These are phyloP conservation scores for Pogona vitticeps DNA, from an alignment of 2,113 vertebrate genomes.

Conservation along the genomic window DNA sequence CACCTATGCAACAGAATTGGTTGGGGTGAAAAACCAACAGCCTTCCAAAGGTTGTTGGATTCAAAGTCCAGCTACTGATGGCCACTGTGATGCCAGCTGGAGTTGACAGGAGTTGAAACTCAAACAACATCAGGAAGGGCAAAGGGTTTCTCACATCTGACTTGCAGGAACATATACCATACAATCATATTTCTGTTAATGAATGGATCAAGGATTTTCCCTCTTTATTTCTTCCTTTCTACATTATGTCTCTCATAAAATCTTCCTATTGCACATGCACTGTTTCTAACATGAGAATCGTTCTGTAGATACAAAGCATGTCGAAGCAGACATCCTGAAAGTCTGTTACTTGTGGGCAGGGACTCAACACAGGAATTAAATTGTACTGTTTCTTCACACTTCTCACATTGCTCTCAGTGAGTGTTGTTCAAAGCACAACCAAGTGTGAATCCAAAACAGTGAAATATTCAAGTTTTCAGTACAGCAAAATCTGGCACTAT, in stretches of 20 bases:
- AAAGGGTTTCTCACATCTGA: neutral
- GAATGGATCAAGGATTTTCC: neutral
- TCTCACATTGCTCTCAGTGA: too few species aligned
- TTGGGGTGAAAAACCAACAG: neutral
- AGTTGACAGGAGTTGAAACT: neutral
- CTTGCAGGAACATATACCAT: neutral
- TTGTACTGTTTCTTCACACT: too few species aligned
- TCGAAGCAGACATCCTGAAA: too few species aligned
- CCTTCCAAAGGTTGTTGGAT: neutral
- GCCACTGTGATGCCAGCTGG: neutral
- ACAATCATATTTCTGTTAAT: neutral
- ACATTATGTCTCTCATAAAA: neutral
- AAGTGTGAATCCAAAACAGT: neutral
- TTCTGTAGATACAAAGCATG: too few species aligned
- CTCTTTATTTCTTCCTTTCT: too few species aligned
- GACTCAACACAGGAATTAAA: too few species aligned
- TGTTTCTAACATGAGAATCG: constrained; percentile 7
- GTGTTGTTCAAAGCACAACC: neutral
- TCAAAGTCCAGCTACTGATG: neutral
- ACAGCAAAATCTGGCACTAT: neutral
- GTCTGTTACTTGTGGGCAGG: too few species aligned
- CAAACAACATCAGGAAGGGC: neutral
- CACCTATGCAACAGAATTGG: neutral
- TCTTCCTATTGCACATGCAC: neutral
- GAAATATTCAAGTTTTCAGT: neutral